Conservation (phyloP, 2,113 vertebrate genomes). For the Menidia beryllina region DNA sequence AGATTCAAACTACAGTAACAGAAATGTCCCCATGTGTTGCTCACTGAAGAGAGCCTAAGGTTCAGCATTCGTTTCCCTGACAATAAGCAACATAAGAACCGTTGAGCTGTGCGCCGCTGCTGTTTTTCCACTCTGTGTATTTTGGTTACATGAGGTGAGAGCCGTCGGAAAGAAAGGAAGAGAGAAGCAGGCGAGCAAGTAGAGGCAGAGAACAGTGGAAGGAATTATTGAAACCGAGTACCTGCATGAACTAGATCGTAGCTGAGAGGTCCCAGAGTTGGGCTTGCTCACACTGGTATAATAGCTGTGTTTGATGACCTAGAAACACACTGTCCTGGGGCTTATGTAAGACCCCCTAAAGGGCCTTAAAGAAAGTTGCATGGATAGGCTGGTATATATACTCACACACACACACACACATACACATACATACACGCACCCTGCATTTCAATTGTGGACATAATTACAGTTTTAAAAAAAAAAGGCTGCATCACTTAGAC, state of each 20-base stretch:
- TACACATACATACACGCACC: no score
- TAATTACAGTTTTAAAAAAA: background rate
- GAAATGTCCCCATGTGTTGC: constrained; percentile 16
- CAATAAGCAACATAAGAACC: background rate
- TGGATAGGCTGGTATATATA: background rate
- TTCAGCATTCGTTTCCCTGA: constrained; percentile 15
- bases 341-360: constrained; percentile 52
- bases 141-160: constrained; percentile 22
- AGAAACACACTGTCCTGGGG: constrained; percentile 59
- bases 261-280: constrained; percentile 46
- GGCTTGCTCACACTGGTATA: constrained; percentile 63
- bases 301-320: constrained; percentile 65
- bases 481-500: no score
- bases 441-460: background rate
- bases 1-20: constrained; percentile 9
- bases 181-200: constrained; percentile 48
- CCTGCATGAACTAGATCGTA: constrained; percentile 51
- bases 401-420: background rate
- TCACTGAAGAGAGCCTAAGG: background rate
- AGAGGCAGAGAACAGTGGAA: constrained; percentile 44
- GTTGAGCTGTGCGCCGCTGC: constrained; percentile 7
- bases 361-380: constrained; percentile 32
- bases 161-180: background rate
- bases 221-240: constrained; percentile 28
- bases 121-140: constrained; percentile 2